phyloP scores from a whole-genome alignment of 2,888 invertebrate genomes.

The Dorcus hopei region DNA sequence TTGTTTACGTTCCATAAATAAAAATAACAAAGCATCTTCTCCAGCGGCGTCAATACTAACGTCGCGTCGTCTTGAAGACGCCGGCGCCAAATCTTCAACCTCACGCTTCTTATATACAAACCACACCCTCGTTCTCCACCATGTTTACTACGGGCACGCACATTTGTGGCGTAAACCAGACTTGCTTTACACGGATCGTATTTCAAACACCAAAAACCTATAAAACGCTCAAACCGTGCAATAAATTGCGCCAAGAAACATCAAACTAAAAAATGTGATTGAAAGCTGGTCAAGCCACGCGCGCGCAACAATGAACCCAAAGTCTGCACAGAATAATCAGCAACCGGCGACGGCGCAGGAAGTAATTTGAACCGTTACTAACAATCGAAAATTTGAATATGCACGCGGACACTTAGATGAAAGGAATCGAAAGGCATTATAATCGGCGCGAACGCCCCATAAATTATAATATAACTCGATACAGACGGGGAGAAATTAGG shows the following conservation, averaged over 20 bases:
- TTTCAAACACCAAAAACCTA: too few relatives aligned
- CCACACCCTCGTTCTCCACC: too few relatives aligned
- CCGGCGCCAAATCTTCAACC: too few relatives aligned
- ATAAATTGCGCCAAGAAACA: conserved; percentile 7
- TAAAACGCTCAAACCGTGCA: not conserved
- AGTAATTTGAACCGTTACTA: conserved; percentile 30
- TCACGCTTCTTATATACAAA: too few relatives aligned
- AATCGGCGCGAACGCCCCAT: conserved; percentile 26
- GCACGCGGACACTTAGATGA: conserved; percentile 24
- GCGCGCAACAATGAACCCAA: too few relatives aligned
- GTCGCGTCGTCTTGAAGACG: too few relatives aligned
- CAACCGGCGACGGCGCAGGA: not conserved
- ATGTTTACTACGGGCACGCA: too few relatives aligned
- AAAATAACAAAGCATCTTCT: too few relatives aligned
- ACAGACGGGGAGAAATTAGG: conserved; percentile 21
- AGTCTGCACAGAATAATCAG: too few relatives aligned
- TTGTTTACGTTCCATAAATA: not conserved
- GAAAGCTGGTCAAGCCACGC: not conserved
- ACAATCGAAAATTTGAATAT: conserved; percentile 32
- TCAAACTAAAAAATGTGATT: conserved; percentile 4
- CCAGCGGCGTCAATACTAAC: too few relatives aligned
- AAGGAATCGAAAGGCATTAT: conserved; percentile 24
- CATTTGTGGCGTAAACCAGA: too few relatives aligned
- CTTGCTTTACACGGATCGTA: too few relatives aligned
- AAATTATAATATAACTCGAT: conserved; percentile 28